A percentile compares a stretch with the other conserved stretches of the same genome.
These are phyloP conservation scores for Drosophila mulleri DNA, from an alignment of 2,888 invertebrate species.

Conservation along the genomic window DNA sequence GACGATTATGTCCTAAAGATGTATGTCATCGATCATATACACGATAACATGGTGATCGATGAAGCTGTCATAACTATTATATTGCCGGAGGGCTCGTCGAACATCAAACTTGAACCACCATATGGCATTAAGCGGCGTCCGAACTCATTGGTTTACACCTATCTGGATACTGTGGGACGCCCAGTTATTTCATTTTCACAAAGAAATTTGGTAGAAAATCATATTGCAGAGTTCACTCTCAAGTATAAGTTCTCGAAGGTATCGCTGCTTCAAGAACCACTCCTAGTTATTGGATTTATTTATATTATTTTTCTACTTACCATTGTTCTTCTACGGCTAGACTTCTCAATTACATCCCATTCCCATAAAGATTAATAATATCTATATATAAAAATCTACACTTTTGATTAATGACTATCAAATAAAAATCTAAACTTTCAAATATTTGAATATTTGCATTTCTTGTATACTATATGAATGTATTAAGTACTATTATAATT, in stretches of 20 bases:
- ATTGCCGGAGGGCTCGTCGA: conserved; percentile 96
- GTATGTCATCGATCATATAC: conserved; percentile 98
- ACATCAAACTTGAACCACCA: conserved; percentile 92
- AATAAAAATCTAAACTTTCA: conserved; percentile 6
- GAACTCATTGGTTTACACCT: conserved; percentile 94
- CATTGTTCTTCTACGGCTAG: conserved; percentile 96
- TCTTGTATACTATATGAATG: background rate
- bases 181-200: conserved; percentile 93
- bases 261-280: conserved; percentile 96
- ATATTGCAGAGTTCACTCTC: conserved; percentile 97
- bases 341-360: conserved; percentile 93
- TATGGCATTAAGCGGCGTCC: conserved; percentile 91
- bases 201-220: conserved; percentile 96
- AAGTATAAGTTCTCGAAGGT: conserved; percentile 94
- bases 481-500: background rate
- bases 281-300: conserved; percentile 94
- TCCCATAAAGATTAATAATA: conserved; percentile 65
- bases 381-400: conserved; percentile 2
- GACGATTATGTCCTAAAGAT: conserved; percentile 94
- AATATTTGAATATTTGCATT: background rate
- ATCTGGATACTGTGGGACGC: conserved; percentile 97
- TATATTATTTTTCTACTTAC: conserved; percentile 95
- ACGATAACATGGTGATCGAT: conserved; percentile 98
- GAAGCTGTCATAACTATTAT: conserved; percentile 94
- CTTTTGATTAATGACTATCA: background rate